A percentile compares a stretch with the other conserved stretches of the same genome.
Evolutionary conservation across 1,140 invertebrate species (phyloP).

Genomic region (Heliconius hewitsoni): DNA sequence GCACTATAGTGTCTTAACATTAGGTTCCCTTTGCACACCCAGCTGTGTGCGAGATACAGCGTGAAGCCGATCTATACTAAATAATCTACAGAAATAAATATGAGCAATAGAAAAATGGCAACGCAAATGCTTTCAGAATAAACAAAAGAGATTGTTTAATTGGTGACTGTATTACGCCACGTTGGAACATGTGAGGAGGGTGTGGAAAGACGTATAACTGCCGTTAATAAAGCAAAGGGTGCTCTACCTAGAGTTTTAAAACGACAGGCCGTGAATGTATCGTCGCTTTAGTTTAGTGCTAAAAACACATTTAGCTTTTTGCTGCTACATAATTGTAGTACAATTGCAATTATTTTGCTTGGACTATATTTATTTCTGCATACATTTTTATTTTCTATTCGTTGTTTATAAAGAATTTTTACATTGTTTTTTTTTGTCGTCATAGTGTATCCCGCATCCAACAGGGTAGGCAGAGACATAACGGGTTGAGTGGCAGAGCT

Average conservation of each 20-base stretch:
- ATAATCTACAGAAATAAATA: background rate
- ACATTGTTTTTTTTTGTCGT: background rate
- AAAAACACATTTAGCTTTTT: slow-evolving; percentile 13
- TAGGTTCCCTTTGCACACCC: too few relatives aligned
- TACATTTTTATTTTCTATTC: background rate
- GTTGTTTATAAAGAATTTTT: background rate
- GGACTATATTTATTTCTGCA: background rate
- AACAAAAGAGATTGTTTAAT: slow-evolving; percentile 14
- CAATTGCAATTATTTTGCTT: background rate
- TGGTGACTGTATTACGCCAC: slow-evolving; percentile 12
- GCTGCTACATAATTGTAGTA: background rate
- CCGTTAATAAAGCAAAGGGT: slow-evolving; percentile 9
- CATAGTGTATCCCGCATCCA: too few relatives aligned
- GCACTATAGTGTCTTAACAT: too few relatives aligned
- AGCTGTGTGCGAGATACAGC: too few relatives aligned
- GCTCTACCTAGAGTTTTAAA: slow-evolving; percentile 15
- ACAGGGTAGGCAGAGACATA: too few relatives aligned
- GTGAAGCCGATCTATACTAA: background rate
- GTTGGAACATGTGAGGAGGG: slow-evolving; percentile 6
- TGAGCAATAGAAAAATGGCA: background rate
- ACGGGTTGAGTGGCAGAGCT: too few relatives aligned
- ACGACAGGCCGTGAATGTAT: slow-evolving; percentile 6
- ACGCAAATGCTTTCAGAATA: slow-evolving; percentile 15
- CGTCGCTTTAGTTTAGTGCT: slow-evolving; percentile 13
- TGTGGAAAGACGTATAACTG: slow-evolving; percentile 11